These are phyloP conservation scores for Apoda limacodes DNA, from an alignment of 2,888 invertebrate genomes.

Conservation along the genomic window DNA sequence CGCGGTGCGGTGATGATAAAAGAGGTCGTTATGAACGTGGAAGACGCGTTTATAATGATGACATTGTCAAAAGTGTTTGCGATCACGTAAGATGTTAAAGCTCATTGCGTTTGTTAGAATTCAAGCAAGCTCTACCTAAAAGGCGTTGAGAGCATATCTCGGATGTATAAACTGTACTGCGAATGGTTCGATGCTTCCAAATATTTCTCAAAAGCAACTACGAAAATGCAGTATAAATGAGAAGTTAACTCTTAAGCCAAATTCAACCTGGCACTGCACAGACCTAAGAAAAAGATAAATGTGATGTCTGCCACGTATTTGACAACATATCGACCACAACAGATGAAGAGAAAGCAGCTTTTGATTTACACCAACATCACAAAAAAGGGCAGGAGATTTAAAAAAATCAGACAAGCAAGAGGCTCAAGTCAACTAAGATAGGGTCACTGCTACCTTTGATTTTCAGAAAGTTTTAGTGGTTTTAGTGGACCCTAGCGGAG, in stretches of 20 bases:
- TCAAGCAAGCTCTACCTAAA: conserved; percentile 16
- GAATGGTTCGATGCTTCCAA: conserved; percentile 11
- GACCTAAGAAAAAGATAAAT: conserved; percentile 17
- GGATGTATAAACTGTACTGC: conserved; percentile 10
- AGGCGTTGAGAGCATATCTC: conserved; percentile 11
- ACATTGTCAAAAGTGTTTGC: conserved; percentile 12
- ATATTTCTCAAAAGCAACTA: conserved; percentile 2
- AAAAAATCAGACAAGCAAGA: conserved; percentile 4
- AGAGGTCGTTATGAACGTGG: conserved; percentile 8
- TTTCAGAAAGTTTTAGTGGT: conserved; percentile 18
- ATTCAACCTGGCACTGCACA: conserved; percentile 17
- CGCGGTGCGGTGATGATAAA: conserved; percentile 7
- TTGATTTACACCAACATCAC: conserved; percentile 1
- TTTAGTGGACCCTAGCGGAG: conserved; percentile 14
- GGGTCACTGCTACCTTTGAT: conserved; percentile 15
- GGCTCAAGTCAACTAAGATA: conserved; percentile 1
- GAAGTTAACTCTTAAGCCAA: conserved; percentile 12
- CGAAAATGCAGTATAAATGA: conserved; percentile 5
- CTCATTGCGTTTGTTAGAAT: conserved; percentile 14
- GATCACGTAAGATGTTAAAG: conserved; percentile 16
- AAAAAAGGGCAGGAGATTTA: conserved; percentile 4
- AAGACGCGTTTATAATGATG: conserved; percentile 8
- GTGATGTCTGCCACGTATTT: conserved; percentile 4
- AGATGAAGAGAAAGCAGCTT: conserved; percentile 8
- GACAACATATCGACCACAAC: neutral